phyloP scores from a whole-genome alignment of 2,113 vertebrate genomes.

The Sprattus sprattus region DNA sequence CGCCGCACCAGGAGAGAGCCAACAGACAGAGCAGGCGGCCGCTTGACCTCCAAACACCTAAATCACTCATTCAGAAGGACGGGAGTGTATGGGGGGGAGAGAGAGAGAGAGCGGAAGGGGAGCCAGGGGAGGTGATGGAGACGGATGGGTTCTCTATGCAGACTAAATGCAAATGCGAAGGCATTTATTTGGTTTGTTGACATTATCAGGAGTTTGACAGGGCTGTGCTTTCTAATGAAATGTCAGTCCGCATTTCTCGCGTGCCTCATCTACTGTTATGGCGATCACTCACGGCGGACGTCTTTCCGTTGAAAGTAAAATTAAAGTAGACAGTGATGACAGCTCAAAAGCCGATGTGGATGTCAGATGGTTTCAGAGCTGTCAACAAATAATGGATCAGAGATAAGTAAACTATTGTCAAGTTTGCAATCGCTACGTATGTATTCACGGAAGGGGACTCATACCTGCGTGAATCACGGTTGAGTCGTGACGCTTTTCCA shows the following conservation, averaged over 20 bases:
- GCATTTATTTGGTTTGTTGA: constrained; percentile 4
- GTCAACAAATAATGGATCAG: not conserved
- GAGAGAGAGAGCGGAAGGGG: not conserved
- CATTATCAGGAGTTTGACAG: constrained; percentile 13
- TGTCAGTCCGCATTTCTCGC: not conserved
- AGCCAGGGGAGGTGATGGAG: not conserved
- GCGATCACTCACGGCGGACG: not conserved
- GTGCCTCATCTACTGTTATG: not conserved
- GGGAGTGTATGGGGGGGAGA: not conserved
- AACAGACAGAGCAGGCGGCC: constrained; percentile 25
- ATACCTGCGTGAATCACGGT: too few relatives aligned
- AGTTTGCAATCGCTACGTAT: not conserved
- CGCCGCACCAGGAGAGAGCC: not conserved
- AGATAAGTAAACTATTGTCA: too few relatives aligned
- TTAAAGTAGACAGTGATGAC: not conserved
- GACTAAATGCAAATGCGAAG: not conserved
- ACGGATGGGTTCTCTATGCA: not conserved
- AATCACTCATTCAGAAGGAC: constrained; percentile 23
- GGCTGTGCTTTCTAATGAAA: constrained; percentile 9
- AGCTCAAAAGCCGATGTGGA: not conserved
- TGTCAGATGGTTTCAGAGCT: not conserved
- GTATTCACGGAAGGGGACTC: too few relatives aligned
- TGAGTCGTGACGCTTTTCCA: not conserved
- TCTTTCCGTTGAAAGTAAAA: not conserved
- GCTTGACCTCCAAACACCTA: constrained; percentile 26